Evolutionary conservation across 2,888 invertebrate genomes (phyloP).

Genomic region (Imbricaverruca yamaguchii): DNA sequence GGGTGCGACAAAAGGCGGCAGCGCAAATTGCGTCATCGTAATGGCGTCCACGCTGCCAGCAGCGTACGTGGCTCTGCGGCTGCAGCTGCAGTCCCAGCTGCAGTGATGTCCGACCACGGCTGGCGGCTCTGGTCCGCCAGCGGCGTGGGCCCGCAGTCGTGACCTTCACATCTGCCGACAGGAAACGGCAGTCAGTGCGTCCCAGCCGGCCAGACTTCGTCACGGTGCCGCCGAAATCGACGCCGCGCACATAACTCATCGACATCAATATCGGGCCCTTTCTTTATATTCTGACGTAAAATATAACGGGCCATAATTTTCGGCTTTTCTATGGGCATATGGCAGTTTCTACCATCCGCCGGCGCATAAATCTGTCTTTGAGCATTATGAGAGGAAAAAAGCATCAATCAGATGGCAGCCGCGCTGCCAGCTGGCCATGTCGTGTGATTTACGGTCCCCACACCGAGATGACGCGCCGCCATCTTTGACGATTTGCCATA

Average conservation of each 20-base stretch:
- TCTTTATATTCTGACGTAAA: slow-evolving; percentile 21
- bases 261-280: slow-evolving; percentile 8
- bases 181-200: not conserved
- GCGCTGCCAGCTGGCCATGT: slow-evolving; percentile 6
- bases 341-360: slow-evolving; percentile 21
- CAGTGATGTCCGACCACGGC: too few relatives aligned
- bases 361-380: slow-evolving; percentile 20
- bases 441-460: not conserved
- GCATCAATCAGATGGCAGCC: slow-evolving; percentile 1
- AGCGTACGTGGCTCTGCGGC: too few relatives aligned
- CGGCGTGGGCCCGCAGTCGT: too few relatives aligned
- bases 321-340: slow-evolving; percentile 21
- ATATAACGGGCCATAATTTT: slow-evolving; percentile 18
- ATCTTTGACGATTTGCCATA: slow-evolving; percentile 22
- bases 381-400: slow-evolving; percentile 21
- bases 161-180: not conserved
- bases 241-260: slow-evolving; percentile 16
- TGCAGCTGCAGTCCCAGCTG: too few relatives aligned
- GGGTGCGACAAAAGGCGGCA: too few relatives aligned
- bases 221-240: not conserved
- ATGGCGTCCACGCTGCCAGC: too few relatives aligned
- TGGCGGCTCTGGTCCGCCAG: too few relatives aligned
- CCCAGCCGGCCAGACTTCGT: not conserved
- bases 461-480: not conserved
- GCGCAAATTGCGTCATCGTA: too few relatives aligned